Base-by-base conservation (phyloP, 92 coral and sea anemone species). In the Porites rus region DNA sequence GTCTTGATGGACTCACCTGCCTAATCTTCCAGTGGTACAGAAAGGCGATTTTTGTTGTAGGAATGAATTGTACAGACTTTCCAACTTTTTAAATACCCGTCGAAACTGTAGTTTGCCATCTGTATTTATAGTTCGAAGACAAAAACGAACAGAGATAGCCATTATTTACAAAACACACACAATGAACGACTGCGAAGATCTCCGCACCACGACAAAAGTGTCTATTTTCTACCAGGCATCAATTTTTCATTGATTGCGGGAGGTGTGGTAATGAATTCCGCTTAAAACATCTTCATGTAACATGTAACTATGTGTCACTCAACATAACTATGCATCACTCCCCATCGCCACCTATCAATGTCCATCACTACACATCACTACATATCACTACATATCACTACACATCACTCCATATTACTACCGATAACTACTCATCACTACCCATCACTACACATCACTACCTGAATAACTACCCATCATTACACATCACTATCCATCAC, bases 201-300 rank as follows among this genome's bases (percentile, higher is more conserved):
- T 11, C 54, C 8, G 0, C 16, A 19, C 21, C 1, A 8, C 10
- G 3, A 10, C 46, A 21, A 21, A 2, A 8, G 14, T 28, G 0
- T 1, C n/a, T 1, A 20, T 16, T 38, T 81, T 81, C 85, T 54
- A 1, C 85, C 85, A 81, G 77, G 85, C 85, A 17, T 25, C 1
- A 65, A 51, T 7, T 56, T 25, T 77, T 54, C 24, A 25, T 69
- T 65, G 61, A 21, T 20, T 19, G 62, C 17, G 61, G 16, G 61
- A 56, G 61, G 61, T 56, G 10, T 38, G 46, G 46, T 28, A 28
- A 28, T 28, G 4, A 28, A 28, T 28, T 28, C 31, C 31, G 31
- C 31, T 28, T 28, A 28, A 28, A 28, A 28, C 2, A 28, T 28
- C 31, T 2, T 28, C 31, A 28, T 28, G 31, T 28, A 28, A 28